These are phyloP conservation scores for Porites australiensis DNA, from an alignment of 64 coral and sea anemone species.

Conservation along the genomic window DNA sequence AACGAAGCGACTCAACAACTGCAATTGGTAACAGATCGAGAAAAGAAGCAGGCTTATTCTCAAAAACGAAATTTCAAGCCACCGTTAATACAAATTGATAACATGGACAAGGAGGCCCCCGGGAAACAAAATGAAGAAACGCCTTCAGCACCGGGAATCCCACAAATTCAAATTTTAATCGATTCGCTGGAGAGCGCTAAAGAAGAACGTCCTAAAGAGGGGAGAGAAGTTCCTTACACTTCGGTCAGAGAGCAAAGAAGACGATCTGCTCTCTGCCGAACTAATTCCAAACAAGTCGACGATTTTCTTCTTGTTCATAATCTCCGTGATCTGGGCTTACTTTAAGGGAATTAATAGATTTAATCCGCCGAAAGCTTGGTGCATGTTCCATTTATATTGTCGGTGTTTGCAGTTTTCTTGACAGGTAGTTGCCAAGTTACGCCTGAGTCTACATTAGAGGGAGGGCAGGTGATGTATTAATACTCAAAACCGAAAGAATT, in stretches of 20 bases:
- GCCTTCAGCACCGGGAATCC: constrained; percentile 9
- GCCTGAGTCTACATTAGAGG: neutral
- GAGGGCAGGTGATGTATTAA: neutral
- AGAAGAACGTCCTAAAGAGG: constrained; percentile 45
- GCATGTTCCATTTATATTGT: neutral
- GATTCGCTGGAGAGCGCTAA: constrained; percentile 83
- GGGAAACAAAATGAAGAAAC: neutral
- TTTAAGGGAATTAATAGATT: constrained; percentile 37
- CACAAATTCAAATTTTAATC: constrained; percentile 88
- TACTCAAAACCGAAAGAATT: no score
- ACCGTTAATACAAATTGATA: constrained; percentile 14
- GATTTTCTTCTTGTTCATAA: constrained; percentile 94
- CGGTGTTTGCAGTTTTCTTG: neutral
- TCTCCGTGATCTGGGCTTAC: constrained; percentile 80
- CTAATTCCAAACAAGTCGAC: constrained; percentile 91
- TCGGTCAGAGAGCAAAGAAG: constrained; percentile 84
- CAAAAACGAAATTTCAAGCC: neutral
- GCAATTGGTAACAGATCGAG: neutral
- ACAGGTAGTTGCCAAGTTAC: constrained; percentile 18
- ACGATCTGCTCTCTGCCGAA: constrained; percentile 84
- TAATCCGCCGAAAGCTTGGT: neutral
- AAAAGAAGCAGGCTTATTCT: neutral
- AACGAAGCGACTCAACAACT: constrained; percentile 21
- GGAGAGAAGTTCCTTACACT: constrained; percentile 57
- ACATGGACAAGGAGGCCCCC: neutral